These are phyloP conservation scores for Chrysolina oricalcia DNA, from an alignment of 2,888 invertebrate genomes.

Conservation along the genomic window DNA sequence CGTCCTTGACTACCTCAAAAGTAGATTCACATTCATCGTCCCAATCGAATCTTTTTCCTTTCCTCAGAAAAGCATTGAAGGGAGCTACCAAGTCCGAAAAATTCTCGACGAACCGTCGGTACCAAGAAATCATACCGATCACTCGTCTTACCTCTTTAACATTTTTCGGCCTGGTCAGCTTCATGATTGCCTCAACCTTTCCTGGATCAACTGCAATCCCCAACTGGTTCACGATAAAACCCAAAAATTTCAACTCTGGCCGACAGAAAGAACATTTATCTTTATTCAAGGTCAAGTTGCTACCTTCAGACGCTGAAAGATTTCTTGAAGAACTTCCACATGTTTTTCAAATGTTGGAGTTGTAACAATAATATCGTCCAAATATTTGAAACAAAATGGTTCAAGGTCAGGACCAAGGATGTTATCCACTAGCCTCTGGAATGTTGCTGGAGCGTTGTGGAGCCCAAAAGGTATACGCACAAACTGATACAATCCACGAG, in stretches of 20 bases:
- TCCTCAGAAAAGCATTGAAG: not conserved
- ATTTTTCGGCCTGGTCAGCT: not conserved
- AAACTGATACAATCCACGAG: constrained; percentile 60
- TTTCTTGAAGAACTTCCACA: constrained; percentile 31
- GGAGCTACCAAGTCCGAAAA: constrained; percentile 7
- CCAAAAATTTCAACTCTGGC: not conserved
- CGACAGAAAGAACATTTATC: constrained; percentile 31
- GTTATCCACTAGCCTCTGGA: constrained; percentile 59
- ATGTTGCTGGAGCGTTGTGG: constrained; percentile 59
- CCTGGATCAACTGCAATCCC: not conserved
- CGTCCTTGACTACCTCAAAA: not conserved
- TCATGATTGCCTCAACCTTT: constrained; percentile 35
- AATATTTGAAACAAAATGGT: constrained; percentile 53
- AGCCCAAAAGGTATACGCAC: constrained; percentile 60
- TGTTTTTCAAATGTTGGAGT: constrained; percentile 47
- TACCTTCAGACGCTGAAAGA: constrained; percentile 1
- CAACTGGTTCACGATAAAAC: not conserved
- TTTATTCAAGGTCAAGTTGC: not conserved
- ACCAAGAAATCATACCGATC: not conserved
- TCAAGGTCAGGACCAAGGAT: constrained; percentile 54
- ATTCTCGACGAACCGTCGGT: constrained; percentile 17
- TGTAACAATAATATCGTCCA: constrained; percentile 53
- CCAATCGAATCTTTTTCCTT: not conserved
- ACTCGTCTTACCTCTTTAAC: constrained; percentile 14
- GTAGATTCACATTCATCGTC: not conserved